Evolutionary conservation across 2,113 vertebrate genomes (phyloP).

Genomic region (Nesoenas mayeri): DNA sequence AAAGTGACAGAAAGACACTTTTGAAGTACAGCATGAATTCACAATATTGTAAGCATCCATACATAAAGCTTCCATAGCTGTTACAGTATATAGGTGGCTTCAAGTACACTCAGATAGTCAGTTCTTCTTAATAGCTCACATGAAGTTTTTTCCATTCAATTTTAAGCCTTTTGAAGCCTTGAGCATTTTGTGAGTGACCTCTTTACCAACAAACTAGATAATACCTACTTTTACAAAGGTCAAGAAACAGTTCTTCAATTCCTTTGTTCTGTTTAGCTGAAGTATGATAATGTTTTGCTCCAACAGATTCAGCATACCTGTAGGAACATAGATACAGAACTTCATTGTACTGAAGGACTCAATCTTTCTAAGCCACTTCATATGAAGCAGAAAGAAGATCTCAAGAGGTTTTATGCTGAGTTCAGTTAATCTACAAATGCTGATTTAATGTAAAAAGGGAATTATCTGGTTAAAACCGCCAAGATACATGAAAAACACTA

Average conservation of each 20-base stretch:
- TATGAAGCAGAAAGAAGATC: not conserved
- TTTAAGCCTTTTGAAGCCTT: not conserved
- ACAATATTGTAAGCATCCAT: not conserved
- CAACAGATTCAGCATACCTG: constrained; percentile 96
- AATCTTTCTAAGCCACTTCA: not conserved
- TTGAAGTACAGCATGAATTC: not conserved
- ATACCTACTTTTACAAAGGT: constrained; percentile 96
- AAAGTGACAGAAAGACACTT: not conserved
- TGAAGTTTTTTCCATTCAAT: not conserved
- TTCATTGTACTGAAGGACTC: not conserved
- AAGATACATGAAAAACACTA: not conserved
- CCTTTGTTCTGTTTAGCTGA: constrained; percentile 99
- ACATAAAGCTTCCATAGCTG: not conserved
- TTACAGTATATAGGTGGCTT: not conserved
- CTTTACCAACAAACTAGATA: not conserved
- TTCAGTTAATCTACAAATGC: not conserved
- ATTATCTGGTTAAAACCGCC: not conserved
- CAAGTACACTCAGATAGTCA: not conserved
- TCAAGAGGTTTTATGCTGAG: not conserved
- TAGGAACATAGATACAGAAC: not conserved
- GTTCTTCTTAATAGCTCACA: not conserved
- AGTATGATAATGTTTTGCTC: constrained; percentile 97
- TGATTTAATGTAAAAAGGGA: not conserved
- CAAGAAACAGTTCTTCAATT: constrained; percentile 98
- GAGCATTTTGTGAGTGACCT: not conserved